Evolutionary conservation across 1,140 invertebrate genomes (phyloP).

Genomic region (Drosophila arawakana): DNA sequence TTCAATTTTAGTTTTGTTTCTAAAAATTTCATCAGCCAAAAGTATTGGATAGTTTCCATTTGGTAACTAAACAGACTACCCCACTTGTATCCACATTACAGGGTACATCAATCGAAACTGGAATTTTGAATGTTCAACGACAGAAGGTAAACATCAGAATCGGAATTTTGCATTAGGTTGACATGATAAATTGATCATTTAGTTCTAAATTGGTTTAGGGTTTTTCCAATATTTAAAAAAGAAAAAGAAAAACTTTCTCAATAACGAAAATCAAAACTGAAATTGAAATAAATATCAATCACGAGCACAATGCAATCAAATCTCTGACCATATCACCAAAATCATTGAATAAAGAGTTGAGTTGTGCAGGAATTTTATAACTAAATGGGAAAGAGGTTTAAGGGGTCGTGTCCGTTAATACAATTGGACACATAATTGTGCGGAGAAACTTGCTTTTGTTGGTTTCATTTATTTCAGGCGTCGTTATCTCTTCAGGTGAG

Average conservation of each 20-base stretch:
- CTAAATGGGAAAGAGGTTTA: not conserved
- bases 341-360: not conserved
- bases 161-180: constrained; percentile 1
- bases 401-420: constrained; percentile 11
- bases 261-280: constrained; percentile 22
- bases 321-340: constrained; percentile 50
- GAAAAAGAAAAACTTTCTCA: not conserved
- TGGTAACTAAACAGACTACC: not conserved
- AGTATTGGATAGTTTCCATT: too few species aligned
- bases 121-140: constrained; percentile 8
- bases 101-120: constrained; percentile 23
- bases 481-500: constrained; percentile 15
- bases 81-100: not conserved
- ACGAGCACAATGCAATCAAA: constrained; percentile 31
- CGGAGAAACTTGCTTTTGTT: constrained; percentile 37
- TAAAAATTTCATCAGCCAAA: too few species aligned
- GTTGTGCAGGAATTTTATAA: not conserved
- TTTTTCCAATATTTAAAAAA: constrained; percentile 1
- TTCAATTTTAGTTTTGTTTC: too few species aligned
- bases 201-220: constrained; percentile 41
- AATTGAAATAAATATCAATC: constrained; percentile 62
- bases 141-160: constrained; percentile 1
- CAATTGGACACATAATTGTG: constrained; percentile 39
- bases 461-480: constrained; percentile 27
- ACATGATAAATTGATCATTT: constrained; percentile 49